phyloP scores from a whole-genome alignment of 1,140 invertebrate species.

The Rhopalosiphum maidis region DNA sequence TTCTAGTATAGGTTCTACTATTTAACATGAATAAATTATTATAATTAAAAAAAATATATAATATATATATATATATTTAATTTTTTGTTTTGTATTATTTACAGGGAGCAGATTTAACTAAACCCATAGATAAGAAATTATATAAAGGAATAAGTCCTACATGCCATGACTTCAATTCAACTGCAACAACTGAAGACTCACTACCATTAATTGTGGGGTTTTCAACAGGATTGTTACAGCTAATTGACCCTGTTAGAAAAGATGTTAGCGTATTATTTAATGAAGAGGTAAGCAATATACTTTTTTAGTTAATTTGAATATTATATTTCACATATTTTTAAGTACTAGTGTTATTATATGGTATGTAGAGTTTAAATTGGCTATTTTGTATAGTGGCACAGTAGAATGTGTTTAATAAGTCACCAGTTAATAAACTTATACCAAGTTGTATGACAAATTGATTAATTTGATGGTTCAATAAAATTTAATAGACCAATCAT shows the following conservation, averaged over 20 bases:
- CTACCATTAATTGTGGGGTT: constrained; percentile 93
- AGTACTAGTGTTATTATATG: background rate
- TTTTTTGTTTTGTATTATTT: background rate
- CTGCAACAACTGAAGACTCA: constrained; percentile 80
- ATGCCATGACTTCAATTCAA: constrained; percentile 96
- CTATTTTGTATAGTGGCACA: background rate
- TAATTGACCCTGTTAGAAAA: constrained; percentile 96
- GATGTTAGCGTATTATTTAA: constrained; percentile 96
- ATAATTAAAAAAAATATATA: background rate
- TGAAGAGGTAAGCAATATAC: constrained; percentile 80
- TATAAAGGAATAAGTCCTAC: constrained; percentile 99
- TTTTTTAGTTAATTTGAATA: constrained; percentile 59
- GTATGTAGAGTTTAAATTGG: too few relatives aligned
- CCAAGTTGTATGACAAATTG: too few relatives aligned
- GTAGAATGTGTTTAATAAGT: background rate
- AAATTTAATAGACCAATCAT: too few relatives aligned
- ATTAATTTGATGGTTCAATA: too few relatives aligned
- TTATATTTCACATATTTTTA: background rate
- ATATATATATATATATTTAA: background rate
- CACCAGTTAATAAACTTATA: background rate
- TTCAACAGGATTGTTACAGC: constrained; percentile 95
- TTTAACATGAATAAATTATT: background rate
- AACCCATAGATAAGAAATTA: constrained; percentile 95
- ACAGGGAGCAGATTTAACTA: constrained; percentile 86
- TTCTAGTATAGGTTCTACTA: background rate